Evolutionary conservation across 2,113 vertebrate species (phyloP).

Genomic region (Cichladusa arquata): DNA sequence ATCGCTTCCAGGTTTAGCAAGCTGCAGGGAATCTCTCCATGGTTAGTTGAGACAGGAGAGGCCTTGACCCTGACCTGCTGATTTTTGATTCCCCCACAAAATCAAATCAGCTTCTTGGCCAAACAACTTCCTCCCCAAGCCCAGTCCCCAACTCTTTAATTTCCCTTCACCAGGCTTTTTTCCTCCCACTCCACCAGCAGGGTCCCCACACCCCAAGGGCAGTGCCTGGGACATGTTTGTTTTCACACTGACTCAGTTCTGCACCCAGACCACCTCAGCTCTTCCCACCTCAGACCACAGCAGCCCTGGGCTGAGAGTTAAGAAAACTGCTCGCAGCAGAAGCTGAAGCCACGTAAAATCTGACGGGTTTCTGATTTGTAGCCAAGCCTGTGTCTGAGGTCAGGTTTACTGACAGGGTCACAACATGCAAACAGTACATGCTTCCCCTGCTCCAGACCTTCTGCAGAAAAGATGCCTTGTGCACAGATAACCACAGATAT

Average conservation of each 20-base stretch:
- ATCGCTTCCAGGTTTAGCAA: not conserved
- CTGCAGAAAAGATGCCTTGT: not conserved
- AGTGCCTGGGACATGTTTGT: not conserved
- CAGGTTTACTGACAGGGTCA: not conserved
- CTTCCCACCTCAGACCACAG: not conserved
- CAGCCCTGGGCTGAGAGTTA: not conserved
- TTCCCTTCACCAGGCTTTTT: not conserved
- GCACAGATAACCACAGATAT: not conserved
- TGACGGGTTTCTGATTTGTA: not conserved
- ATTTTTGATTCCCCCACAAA: constrained; percentile 1
- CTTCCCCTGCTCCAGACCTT: not conserved
- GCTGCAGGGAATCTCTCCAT: not conserved
- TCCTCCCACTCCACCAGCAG: not conserved
- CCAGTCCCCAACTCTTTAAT: not conserved
- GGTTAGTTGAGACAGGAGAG: not conserved
- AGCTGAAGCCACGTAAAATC: not conserved
- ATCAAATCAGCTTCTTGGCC: not conserved
- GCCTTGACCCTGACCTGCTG: not conserved
- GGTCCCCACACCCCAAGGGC: accelerated
- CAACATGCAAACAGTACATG: not conserved
- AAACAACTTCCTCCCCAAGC: constrained; percentile 8
- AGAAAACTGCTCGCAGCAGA: not conserved
- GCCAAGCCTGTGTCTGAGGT: not conserved
- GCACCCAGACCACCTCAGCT: not conserved
- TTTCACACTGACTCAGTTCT: constrained; percentile 39